A percentile compares a stretch with the other conserved stretches of the same genome.
Evolutionary conservation across 2,797 vertebrate species (phyloP).

Genomic region (Malurus splendens): DNA sequence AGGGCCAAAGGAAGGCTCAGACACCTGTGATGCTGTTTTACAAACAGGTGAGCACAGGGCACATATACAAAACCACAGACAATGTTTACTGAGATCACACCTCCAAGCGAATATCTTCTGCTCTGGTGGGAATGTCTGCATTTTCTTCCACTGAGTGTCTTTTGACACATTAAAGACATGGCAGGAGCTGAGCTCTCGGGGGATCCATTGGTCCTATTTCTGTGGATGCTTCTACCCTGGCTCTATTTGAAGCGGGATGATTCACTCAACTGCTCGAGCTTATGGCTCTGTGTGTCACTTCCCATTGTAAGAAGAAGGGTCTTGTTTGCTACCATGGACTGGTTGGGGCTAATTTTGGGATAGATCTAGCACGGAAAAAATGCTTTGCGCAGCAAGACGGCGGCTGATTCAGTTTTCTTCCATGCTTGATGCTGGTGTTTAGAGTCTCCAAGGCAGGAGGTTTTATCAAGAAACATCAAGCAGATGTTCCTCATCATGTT

Average conservation of each 20-base stretch:
- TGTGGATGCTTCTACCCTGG: background rate
- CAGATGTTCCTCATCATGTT: background rate
- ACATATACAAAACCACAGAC: background rate
- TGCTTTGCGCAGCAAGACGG: background rate
- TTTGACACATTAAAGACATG: constrained; percentile 39
- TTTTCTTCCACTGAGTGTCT: background rate
- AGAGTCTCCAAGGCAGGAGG: background rate
- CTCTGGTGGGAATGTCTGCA: background rate
- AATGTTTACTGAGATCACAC: background rate
- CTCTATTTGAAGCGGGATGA: constrained; percentile 38
- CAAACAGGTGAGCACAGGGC: background rate
- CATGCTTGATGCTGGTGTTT: background rate
- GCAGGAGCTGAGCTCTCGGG: constrained; percentile 28
- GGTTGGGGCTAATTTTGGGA: constrained; percentile 19
- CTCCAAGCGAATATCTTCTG: background rate
- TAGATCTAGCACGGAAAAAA: constrained; percentile 23
- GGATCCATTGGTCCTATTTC: constrained; percentile 19
- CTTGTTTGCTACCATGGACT: background rate
- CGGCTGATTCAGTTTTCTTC: background rate
- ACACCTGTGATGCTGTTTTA: rapidly evolving
- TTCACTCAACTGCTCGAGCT: background rate
- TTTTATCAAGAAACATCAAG: background rate
- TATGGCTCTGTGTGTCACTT: constrained; percentile 6
- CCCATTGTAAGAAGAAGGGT: constrained; percentile 21
- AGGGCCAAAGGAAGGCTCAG: background rate